A percentile compares a stretch with the other conserved stretches of the same genome.
Conservation (phyloP, 2,113 vertebrate genomes). For the Mormyrus iriodes region DNA sequence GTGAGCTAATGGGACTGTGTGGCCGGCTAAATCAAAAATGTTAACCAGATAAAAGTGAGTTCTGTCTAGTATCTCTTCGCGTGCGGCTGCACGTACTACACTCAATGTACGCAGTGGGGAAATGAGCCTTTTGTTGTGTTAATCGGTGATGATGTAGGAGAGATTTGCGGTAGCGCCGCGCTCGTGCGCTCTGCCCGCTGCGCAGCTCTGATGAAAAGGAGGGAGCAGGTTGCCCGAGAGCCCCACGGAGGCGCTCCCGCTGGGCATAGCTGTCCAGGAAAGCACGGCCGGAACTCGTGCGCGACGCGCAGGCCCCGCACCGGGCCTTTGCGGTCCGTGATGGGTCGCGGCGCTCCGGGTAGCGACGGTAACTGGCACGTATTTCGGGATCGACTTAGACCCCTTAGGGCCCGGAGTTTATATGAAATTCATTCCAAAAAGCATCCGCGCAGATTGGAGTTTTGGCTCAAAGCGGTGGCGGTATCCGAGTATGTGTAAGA, state of each 20-base stretch:
- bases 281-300: slow-evolving; percentile 36
- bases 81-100: background rate
- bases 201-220: background rate
- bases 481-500: background rate
- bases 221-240: background rate
- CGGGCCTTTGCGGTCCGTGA: slow-evolving; percentile 45
- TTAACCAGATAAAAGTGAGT: background rate
- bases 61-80: background rate
- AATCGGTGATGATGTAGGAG: background rate
- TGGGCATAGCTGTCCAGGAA: slow-evolving; percentile 34
- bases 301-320: slow-evolving; percentile 45
- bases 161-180: background rate
- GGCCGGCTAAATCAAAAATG: background rate
- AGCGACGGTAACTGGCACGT: background rate
- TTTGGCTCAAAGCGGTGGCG: background rate
- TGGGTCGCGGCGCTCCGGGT: background rate
- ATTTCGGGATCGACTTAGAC: background rate
- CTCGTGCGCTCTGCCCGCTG: background rate
- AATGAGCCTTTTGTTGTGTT: background rate
- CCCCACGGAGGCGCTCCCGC: slow-evolving; percentile 10
- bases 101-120: background rate
- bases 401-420: slow-evolving; percentile 10
- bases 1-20: background rate
- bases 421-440: background rate
- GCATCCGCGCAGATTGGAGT: background rate